Conservation (phyloP, 2,888 invertebrate species). For the Subacronicta megacephala region DNA sequence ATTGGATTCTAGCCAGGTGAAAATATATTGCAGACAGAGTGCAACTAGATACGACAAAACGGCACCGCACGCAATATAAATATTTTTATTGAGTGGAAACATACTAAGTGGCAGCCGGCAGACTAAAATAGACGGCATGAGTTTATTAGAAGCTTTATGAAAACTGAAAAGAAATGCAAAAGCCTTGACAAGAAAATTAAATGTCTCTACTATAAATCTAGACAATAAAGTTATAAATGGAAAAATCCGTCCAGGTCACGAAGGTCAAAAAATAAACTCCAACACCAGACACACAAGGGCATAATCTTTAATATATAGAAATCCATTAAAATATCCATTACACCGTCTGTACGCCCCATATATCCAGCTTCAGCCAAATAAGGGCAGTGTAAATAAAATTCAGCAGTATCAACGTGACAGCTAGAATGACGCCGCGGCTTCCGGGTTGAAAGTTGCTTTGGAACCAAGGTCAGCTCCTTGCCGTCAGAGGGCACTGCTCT, state of each 20-base stretch:
- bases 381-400: constrained; percentile 68
- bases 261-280: constrained; percentile 46
- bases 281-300: constrained; percentile 43
- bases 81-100: constrained; percentile 51
- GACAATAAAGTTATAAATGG: constrained; percentile 11
- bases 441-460: constrained; percentile 85
- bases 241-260: constrained; percentile 32
- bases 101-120: constrained; percentile 21
- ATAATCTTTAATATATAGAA: constrained; percentile 49
- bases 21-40: constrained; percentile 33
- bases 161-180: not conserved
- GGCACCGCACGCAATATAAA: constrained; percentile 28
- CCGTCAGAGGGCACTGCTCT: constrained; percentile 73
- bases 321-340: constrained; percentile 56
- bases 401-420: constrained; percentile 54
- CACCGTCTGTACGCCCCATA: constrained; percentile 46
- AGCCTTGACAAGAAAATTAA: not conserved
- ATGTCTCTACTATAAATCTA: constrained; percentile 1
- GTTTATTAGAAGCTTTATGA: constrained; percentile 25
- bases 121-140: constrained; percentile 38
- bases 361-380: constrained; percentile 60
- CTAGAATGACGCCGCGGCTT: constrained; percentile 67
- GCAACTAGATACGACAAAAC: constrained; percentile 35
- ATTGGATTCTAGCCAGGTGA: constrained; percentile 50
- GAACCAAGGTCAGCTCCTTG: constrained; percentile 73